A percentile compares a stretch with the other conserved stretches of the same genome.
These are phyloP conservation scores for Hemibagrus guttatus DNA, from an alignment of 2,797 vertebrate genomes.

Conservation along the genomic window DNA sequence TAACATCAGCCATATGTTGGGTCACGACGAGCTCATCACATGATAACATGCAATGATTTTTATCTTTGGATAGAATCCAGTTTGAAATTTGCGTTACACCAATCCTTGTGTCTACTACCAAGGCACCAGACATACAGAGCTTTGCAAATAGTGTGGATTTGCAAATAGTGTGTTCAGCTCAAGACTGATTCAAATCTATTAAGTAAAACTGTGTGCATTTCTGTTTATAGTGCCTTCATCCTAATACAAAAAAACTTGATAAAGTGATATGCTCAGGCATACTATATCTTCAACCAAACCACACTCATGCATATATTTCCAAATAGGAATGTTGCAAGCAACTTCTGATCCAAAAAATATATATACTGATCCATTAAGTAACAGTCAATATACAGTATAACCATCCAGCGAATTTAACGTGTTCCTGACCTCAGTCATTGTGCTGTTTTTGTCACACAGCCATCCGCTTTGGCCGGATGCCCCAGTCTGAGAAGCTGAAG, in stretches of 20 bases:
- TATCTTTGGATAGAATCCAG: slow-evolving; percentile 37
- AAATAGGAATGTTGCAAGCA: neutral
- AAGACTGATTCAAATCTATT: neutral
- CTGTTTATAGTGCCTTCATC: slow-evolving; percentile 18
- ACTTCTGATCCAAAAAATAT: neutral
- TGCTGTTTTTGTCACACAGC: slow-evolving; percentile 70
- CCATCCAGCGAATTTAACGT: neutral
- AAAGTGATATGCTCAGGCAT: neutral
- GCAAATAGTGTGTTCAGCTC: slow-evolving; percentile 1
- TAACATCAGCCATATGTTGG: slow-evolving; percentile 6
- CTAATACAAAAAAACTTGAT: neutral
- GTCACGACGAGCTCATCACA: slow-evolving; percentile 9
- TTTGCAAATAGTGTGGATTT: slow-evolving; percentile 33
- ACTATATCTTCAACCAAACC: neutral
- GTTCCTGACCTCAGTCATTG: neutral
- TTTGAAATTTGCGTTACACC: slow-evolving; percentile 35
- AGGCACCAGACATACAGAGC: slow-evolving; percentile 45
- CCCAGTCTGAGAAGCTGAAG: slow-evolving; percentile 95
- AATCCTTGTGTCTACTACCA: slow-evolving; percentile 41
- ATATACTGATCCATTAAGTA: neutral
- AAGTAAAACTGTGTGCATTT: neutral
- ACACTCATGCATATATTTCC: neutral
- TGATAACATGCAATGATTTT: slow-evolving; percentile 25
- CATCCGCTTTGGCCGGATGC: slow-evolving; percentile 98
- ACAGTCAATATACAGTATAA: neutral